Conservation (phyloP, 1,140 invertebrate species). For the Drosophila arawakana region DNA sequence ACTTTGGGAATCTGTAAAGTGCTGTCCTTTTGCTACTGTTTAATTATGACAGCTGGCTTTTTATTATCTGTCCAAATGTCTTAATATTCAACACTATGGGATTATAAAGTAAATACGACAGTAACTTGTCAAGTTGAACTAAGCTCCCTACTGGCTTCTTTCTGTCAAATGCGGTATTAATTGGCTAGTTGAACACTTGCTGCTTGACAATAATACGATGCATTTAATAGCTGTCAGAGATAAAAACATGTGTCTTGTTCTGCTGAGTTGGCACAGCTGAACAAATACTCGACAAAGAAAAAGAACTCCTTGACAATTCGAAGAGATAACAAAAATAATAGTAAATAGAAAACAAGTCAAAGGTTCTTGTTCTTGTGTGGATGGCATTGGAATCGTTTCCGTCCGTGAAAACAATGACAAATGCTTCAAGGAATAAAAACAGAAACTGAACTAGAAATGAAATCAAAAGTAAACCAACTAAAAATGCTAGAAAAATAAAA, state of each 20-base stretch:
- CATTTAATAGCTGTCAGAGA: constrained; percentile 41
- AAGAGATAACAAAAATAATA: constrained; percentile 12
- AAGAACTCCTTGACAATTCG: constrained; percentile 19
- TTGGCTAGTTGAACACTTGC: constrained; percentile 35
- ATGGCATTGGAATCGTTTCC: constrained; percentile 7
- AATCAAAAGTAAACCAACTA: not conserved
- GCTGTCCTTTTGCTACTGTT: not conserved
- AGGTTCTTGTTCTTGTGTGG: not conserved
- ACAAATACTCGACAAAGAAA: constrained; percentile 29
- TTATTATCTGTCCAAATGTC: constrained; percentile 2
- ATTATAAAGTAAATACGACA: constrained; percentile 9
- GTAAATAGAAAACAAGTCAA: not conserved
- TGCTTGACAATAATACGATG: not conserved
- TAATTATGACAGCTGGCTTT: constrained; percentile 11
- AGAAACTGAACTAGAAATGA: not conserved
- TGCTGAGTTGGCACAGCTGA: constrained; percentile 24
- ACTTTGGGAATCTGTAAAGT: not conserved
- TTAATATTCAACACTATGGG: constrained; percentile 8
- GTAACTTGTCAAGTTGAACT: constrained; percentile 24
- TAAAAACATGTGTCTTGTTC: constrained; percentile 45
- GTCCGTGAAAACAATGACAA: constrained; percentile 21
- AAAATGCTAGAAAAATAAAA: constrained; percentile 19
- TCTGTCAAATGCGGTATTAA: constrained; percentile 50
- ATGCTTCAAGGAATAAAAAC: constrained; percentile 2
- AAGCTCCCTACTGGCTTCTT: constrained; percentile 5